A percentile compares a stretch with the other conserved stretches of the same genome.
These are phyloP conservation scores for Spicauda simplicius DNA, from an alignment of 2,888 invertebrate genomes.

Conservation along the genomic window DNA sequence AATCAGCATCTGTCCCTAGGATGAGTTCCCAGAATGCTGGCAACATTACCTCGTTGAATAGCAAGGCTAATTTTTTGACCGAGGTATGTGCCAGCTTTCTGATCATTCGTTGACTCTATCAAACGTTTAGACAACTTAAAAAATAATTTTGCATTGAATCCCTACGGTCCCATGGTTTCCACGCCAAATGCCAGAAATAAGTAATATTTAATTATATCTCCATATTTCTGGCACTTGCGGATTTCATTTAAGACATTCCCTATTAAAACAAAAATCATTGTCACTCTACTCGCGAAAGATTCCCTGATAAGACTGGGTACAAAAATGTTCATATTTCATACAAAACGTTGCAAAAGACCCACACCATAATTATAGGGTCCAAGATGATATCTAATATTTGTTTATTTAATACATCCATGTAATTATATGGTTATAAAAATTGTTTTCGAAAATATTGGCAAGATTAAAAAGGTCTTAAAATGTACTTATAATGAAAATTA, in stretches of 20 bases:
- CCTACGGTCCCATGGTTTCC: no score
- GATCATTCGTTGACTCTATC: no score
- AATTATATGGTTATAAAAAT: constrained; percentile 26
- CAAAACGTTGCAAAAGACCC: constrained; percentile 46
- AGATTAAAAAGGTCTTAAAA: constrained; percentile 14
- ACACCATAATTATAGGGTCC: constrained; percentile 47
- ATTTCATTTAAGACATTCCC: neutral
- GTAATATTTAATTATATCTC: no score
- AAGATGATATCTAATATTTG: constrained; percentile 50
- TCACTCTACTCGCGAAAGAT: constrained; percentile 36
- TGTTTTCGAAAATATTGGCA: constrained; percentile 7
- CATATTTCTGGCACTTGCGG: no score
- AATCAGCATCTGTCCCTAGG: no score
- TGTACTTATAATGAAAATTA: neutral
- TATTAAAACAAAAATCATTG: neutral
- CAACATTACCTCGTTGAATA: no score
- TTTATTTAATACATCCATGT: constrained; percentile 45
- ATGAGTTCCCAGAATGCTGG: no score
- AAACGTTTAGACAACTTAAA: no score
- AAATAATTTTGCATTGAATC: no score
- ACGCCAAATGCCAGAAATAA: no score
- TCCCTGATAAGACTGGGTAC: constrained; percentile 39
- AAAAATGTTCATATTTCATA: constrained; percentile 52
- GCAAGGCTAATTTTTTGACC: no score
- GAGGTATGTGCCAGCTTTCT: no score